phyloP scores from a whole-genome alignment of 2,888 invertebrate genomes.

The Drosophila anomelani region DNA sequence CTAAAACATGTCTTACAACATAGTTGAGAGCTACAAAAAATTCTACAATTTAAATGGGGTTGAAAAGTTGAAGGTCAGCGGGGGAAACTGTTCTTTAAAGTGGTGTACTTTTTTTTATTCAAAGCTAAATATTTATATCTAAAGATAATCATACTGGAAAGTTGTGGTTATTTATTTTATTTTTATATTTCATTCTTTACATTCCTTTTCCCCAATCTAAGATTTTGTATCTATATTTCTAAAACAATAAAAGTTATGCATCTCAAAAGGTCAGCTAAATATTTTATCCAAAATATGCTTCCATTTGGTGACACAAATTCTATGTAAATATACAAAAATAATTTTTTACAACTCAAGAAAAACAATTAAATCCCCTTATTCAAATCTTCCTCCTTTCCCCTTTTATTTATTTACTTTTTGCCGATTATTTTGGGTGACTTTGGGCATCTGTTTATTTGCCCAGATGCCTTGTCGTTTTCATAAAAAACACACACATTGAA shows the following conservation, averaged over 20 bases:
- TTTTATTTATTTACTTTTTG: constrained; percentile 32
- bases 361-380: not conserved
- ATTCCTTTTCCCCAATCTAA: too few species aligned
- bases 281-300: not conserved
- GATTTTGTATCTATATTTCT: not conserved
- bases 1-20: constrained; percentile 50
- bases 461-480: constrained; percentile 36
- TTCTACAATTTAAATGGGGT: not conserved
- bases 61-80: constrained; percentile 14
- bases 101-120: not conserved
- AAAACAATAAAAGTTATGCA: not conserved
- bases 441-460: constrained; percentile 54
- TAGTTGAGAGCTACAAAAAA: constrained; percentile 6
- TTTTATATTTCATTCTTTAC: too few species aligned
- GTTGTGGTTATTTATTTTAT: too few species aligned
- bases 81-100: not conserved
- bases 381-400: constrained; percentile 5
- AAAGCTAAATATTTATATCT: not conserved
- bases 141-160: too few species aligned
- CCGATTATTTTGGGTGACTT: constrained; percentile 30
- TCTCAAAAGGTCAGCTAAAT: not conserved
- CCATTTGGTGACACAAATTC: constrained; percentile 1
- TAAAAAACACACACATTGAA: constrained; percentile 31
- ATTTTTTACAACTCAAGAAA: not conserved
- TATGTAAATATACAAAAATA: not conserved